Conservation (phyloP, 2,797 vertebrate species). For the Pteronotus mesoamericanus region DNA sequence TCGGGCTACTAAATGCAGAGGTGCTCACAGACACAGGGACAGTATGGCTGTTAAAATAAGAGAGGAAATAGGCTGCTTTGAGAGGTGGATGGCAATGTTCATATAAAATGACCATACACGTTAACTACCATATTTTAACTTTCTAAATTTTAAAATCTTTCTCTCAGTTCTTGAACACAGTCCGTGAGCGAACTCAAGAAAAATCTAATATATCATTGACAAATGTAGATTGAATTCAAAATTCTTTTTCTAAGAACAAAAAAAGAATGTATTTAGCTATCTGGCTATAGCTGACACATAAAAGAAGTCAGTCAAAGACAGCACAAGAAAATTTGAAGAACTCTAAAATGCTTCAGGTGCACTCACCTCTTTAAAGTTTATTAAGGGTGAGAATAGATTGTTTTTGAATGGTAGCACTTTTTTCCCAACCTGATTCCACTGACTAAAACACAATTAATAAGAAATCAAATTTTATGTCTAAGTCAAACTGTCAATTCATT, state of each 20-base stretch:
- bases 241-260: neutral
- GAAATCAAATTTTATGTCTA: neutral
- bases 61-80: neutral
- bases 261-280: neutral
- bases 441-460: neutral
- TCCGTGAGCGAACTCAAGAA: neutral
- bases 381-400: neutral
- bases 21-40: accelerated
- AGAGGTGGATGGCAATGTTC: neutral
- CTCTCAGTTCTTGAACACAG: neutral
- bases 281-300: neutral
- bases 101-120: neutral
- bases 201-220: neutral
- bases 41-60: neutral
- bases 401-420: neutral
- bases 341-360: neutral
- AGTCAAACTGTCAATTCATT: neutral
- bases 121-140: neutral
- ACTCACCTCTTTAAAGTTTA: neutral
- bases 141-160: neutral
- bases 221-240: neutral
- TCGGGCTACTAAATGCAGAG: neutral
- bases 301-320: neutral
- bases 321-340: neutral
- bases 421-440: neutral